phyloP scores from a whole-genome alignment of 2,113 vertebrate genomes.

The Malurus melanocephalus region DNA sequence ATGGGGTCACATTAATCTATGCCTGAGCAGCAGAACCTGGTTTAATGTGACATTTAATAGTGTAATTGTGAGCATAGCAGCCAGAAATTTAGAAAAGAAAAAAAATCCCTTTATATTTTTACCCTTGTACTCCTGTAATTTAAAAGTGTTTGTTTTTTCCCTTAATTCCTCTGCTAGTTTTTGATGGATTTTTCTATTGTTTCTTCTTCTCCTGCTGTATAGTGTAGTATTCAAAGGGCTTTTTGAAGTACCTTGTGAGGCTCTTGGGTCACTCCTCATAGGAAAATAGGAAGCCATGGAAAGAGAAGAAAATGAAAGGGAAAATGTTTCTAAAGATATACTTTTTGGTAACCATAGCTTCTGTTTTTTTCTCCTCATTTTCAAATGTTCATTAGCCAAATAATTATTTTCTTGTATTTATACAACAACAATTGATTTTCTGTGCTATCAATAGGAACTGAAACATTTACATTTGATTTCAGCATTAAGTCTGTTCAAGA shows the following conservation, averaged over 20 bases:
- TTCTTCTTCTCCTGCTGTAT: neutral
- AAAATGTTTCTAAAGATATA: neutral
- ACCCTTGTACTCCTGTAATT: neutral
- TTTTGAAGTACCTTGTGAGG: neutral
- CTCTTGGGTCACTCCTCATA: neutral
- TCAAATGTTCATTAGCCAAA: neutral
- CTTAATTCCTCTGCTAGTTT: neutral
- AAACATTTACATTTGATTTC: neutral
- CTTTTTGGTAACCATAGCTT: neutral
- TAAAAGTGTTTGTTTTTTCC: neutral
- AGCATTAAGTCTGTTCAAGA: neutral
- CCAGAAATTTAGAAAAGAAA: neutral
- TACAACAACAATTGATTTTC: neutral
- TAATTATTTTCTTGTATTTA: neutral
- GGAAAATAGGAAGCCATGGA: neutral
- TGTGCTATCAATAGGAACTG: neutral
- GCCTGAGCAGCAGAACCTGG: neutral
- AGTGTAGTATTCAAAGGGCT: neutral
- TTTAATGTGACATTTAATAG: neutral
- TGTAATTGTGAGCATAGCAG: neutral
- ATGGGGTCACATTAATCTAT: neutral
- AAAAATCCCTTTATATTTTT: neutral
- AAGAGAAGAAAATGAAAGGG: neutral
- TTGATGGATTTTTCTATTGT: neutral
- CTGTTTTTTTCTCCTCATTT: neutral